A percentile compares a stretch with the other conserved stretches of the same genome.
Conservation (phyloP, 2,797 vertebrate genomes). For the Knipowitschia caucasica region DNA sequence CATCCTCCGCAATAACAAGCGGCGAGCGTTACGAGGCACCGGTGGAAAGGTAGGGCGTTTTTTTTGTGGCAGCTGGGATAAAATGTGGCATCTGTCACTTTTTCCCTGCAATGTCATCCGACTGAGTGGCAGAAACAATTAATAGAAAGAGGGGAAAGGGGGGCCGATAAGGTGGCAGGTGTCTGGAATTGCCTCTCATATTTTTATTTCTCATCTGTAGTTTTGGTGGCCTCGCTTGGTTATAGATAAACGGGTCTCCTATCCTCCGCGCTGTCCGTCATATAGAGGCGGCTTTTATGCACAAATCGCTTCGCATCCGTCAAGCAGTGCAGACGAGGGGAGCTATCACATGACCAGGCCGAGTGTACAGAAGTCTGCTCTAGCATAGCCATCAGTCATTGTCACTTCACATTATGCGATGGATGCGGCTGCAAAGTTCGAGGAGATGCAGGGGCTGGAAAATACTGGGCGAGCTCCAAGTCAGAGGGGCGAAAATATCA, state of each 20-base stretch:
- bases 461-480: background rate
- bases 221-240: constrained; percentile 26
- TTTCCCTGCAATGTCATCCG: constrained; percentile 45
- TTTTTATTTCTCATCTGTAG: constrained; percentile 40
- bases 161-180: constrained; percentile 26
- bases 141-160: constrained; percentile 25
- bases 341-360: background rate
- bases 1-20: constrained; percentile 34
- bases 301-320: constrained; percentile 5
- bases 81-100: constrained; percentile 43
- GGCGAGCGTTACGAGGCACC: background rate
- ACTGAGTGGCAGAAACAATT: constrained; percentile 64
- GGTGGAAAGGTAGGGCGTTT: background rate
- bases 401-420: constrained; percentile 1
- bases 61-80: no score
- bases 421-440: background rate
- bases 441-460: background rate
- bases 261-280: constrained; percentile 6
- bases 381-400: constrained; percentile 4
- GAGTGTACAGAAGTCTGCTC: constrained; percentile 2
- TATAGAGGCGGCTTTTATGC: background rate
- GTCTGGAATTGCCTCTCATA: constrained; percentile 35
- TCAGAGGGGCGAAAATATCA: background rate
- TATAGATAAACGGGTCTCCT: constrained; percentile 23
- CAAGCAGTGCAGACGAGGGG: constrained; percentile 6